phyloP scores from a whole-genome alignment of 30 jellyfish, hydroid and myxozoan species.

The Hydractinia symbiolongicarpus region DNA sequence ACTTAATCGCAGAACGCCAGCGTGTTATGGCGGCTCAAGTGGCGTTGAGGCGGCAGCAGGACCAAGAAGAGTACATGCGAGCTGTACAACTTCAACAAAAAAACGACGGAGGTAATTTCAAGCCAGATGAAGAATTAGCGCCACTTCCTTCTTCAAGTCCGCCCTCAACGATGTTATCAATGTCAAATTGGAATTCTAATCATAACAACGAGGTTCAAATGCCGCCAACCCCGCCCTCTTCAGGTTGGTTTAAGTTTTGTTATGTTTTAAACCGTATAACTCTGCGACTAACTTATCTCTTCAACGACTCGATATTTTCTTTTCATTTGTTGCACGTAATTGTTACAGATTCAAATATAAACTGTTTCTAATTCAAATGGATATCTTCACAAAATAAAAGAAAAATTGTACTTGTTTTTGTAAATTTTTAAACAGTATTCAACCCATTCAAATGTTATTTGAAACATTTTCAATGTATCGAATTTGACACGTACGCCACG shows the following conservation, averaged over 20 bases:
- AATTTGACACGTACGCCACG: no score
- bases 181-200: slow-evolving; percentile 6
- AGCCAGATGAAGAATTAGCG: background rate
- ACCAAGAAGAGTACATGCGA: slow-evolving; percentile 85
- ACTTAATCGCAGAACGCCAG: slow-evolving; percentile 96
- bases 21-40: slow-evolving; percentile 99
- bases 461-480: no score
- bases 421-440: no score
- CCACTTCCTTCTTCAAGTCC: slow-evolving; percentile 7
- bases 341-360: no score
- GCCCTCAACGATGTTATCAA: slow-evolving; percentile 13
- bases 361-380: no score
- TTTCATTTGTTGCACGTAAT: no score
- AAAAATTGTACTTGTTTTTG: no score
- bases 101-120: slow-evolving; percentile 23
- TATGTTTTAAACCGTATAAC: no score
- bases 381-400: no score
- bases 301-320: no score
- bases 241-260: background rate
- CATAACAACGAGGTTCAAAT: background rate
- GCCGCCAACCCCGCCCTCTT: slow-evolving; percentile 19
- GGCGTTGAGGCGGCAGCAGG: slow-evolving; percentile 97
- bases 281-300: no score
- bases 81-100: slow-evolving; percentile 90
- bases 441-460: no score